phyloP scores from a whole-genome alignment of 2,888 invertebrate genomes.

The Lissonota sp. region DNA sequence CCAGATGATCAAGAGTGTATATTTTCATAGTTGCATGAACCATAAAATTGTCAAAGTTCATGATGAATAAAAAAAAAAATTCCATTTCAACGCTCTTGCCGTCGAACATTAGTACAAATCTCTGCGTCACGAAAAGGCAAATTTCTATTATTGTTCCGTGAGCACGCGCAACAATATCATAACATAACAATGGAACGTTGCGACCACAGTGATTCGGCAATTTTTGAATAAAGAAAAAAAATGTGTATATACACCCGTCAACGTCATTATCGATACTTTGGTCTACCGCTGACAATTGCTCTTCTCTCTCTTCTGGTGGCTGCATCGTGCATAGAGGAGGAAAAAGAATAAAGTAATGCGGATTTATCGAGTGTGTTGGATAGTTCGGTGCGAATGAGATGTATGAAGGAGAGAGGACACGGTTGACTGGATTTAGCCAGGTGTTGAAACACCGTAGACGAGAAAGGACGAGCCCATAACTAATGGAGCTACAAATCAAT shows the following conservation, averaged over 20 bases:
- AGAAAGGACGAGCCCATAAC: constrained; percentile 76
- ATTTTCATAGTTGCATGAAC: too few relatives aligned
- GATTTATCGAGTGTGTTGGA: constrained; percentile 77
- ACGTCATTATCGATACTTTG: constrained; percentile 13
- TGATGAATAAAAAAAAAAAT: too few relatives aligned
- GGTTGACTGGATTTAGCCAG: constrained; percentile 70
- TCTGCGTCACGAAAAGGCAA: too few relatives aligned
- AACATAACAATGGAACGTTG: neutral
- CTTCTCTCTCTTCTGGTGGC: neutral
- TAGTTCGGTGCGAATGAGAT: constrained; percentile 38
- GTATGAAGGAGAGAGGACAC: constrained; percentile 23
- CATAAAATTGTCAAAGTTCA: too few relatives aligned
- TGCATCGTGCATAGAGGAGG: neutral
- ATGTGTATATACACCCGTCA: neutral
- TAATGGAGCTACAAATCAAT: constrained; percentile 83
- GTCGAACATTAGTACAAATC: too few relatives aligned
- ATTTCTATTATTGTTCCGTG: too few relatives aligned
- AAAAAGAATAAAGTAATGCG: constrained; percentile 72
- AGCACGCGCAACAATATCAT: too few relatives aligned
- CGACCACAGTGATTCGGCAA: constrained; percentile 10
- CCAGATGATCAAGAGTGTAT: too few relatives aligned
- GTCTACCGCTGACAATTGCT: neutral
- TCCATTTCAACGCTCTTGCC: too few relatives aligned
- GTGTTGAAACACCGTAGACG: constrained; percentile 68
- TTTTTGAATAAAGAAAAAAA: constrained; percentile 5